phyloP scores from a whole-genome alignment of 2,888 invertebrate genomes.

The Cryptus viduatorius region DNA sequence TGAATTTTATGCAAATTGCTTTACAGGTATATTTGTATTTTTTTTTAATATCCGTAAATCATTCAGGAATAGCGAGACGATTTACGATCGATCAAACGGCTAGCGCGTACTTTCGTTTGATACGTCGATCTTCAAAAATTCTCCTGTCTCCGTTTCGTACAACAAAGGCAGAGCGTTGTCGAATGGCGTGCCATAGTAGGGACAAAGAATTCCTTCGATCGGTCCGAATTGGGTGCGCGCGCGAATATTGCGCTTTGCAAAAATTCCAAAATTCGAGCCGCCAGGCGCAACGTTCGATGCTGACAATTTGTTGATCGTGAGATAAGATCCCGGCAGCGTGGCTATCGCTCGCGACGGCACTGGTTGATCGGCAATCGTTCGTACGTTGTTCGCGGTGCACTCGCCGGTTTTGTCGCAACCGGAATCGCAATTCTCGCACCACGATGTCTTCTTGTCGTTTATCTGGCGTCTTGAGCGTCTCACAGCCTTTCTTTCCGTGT shows the following conservation, averaged over 20 bases:
- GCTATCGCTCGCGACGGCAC: conserved; percentile 92
- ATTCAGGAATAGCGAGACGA: conserved; percentile 1
- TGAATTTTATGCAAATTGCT: neutral
- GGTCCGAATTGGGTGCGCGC: conserved; percentile 92
- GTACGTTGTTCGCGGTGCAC: conserved; percentile 82
- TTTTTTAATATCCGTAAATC: neutral
- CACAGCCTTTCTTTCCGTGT: conserved; percentile 72
- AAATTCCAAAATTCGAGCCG: conserved; percentile 87
- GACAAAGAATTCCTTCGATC: conserved; percentile 89
- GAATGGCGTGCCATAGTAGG: conserved; percentile 80
- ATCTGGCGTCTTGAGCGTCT: conserved; percentile 78
- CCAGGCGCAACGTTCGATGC: conserved; percentile 69
- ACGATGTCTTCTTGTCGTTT: conserved; percentile 79
- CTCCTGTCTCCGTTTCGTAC: conserved; percentile 86
- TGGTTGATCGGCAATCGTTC: conserved; percentile 88
- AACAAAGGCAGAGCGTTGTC: conserved; percentile 84
- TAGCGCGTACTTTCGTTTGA: conserved; percentile 88
- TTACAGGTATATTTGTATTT: neutral
- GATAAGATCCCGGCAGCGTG: conserved; percentile 90
- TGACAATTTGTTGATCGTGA: conserved; percentile 86
- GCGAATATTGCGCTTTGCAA: conserved; percentile 90
- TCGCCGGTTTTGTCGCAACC: conserved; percentile 79
- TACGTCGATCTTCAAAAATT: conserved; percentile 86
- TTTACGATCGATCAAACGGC: conserved; percentile 27
- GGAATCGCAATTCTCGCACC: conserved; percentile 84